These are phyloP conservation scores for Alloscopus bannaensis DNA, from an alignment of 2,888 invertebrate species.

Conservation along the genomic window DNA sequence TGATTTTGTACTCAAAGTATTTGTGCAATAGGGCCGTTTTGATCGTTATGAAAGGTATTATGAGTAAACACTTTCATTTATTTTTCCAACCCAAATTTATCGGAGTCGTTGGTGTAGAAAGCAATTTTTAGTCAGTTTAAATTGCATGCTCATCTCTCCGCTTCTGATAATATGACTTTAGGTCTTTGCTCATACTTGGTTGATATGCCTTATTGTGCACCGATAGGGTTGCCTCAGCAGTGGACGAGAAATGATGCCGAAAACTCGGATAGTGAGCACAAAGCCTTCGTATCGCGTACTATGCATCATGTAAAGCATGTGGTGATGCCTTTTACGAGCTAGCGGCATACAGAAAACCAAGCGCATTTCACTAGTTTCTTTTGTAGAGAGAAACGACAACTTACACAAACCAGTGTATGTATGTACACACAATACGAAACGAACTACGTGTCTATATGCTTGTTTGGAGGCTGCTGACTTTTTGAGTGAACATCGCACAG, in stretches of 20 bases:
- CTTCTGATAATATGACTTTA: slow-evolving; percentile 33
- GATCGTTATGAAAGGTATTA: no score
- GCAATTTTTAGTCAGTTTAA: no score
- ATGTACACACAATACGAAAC: slow-evolving; percentile 18
- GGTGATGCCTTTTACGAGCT: slow-evolving; percentile 50
- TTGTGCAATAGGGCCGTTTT: no score
- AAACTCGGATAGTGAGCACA: slow-evolving; percentile 3
- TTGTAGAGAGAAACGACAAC: not conserved
- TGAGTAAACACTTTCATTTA: no score
- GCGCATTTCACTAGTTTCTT: slow-evolving; percentile 15
- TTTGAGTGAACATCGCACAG: not conserved
- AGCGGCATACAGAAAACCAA: slow-evolving; percentile 25
- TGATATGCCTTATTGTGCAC: no score
- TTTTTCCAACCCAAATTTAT: no score
- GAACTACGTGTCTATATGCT: not conserved
- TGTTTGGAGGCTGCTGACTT: slow-evolving; percentile 29
- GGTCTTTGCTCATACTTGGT: slow-evolving; percentile 39
- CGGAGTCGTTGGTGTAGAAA: no score
- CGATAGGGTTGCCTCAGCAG: not conserved
- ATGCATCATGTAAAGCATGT: slow-evolving; percentile 54
- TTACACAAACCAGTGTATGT: not conserved
- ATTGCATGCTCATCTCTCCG: slow-evolving; percentile 38
- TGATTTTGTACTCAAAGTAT: no score
- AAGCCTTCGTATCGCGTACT: slow-evolving; percentile 1
- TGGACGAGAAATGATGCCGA: slow-evolving; percentile 9